Percentiles rank a stretch among this genome's conserved stretches.
Evolutionary conservation across 2,888 invertebrate genomes (phyloP).

Genomic region (Emesis furor): DNA sequence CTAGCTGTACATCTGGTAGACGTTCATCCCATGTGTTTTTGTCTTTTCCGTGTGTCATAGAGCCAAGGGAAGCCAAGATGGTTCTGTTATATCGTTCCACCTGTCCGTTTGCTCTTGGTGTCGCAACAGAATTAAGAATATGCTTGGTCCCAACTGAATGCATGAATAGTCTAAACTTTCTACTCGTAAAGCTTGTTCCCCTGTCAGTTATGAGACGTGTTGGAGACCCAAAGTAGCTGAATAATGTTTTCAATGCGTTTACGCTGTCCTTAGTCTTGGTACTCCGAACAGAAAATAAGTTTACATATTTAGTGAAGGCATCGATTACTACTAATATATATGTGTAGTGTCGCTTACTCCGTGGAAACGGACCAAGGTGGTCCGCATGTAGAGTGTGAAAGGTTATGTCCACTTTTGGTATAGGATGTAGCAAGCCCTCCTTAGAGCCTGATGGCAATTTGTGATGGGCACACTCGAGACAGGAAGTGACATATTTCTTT

Average conservation of each 20-base stretch:
- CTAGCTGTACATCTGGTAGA: constrained; percentile 51
- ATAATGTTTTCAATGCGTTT: not conserved
- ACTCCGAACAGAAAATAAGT: not conserved
- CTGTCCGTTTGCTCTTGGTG: constrained; percentile 47
- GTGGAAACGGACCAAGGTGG: constrained; percentile 25
- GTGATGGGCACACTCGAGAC: constrained; percentile 60
- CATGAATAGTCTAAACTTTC: constrained; percentile 54
- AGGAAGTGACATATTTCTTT: constrained; percentile 51
- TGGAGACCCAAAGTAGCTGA: constrained; percentile 54
- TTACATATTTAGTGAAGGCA: constrained; percentile 25
- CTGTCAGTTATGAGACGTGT: constrained; percentile 66
- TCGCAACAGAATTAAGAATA: constrained; percentile 59
- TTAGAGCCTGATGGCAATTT: constrained; percentile 39
- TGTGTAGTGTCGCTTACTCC: constrained; percentile 5
- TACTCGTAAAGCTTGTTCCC: constrained; percentile 60
- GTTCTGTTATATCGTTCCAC: constrained; percentile 35
- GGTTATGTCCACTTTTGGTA: not conserved
- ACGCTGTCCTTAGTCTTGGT: constrained; percentile 21
- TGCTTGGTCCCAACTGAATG: constrained; percentile 48
- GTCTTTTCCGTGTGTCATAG: constrained; percentile 32
- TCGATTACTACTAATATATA: constrained; percentile 30
- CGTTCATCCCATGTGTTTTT: constrained; percentile 49
- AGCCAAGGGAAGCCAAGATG: constrained; percentile 45
- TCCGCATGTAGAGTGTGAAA: constrained; percentile 27
- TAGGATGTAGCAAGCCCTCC: not conserved